Percentiles rank a stretch among this genome's conserved stretches.
phyloP scores from a whole-genome alignment of 2,797 vertebrate genomes.

The Alauda arvensis region DNA sequence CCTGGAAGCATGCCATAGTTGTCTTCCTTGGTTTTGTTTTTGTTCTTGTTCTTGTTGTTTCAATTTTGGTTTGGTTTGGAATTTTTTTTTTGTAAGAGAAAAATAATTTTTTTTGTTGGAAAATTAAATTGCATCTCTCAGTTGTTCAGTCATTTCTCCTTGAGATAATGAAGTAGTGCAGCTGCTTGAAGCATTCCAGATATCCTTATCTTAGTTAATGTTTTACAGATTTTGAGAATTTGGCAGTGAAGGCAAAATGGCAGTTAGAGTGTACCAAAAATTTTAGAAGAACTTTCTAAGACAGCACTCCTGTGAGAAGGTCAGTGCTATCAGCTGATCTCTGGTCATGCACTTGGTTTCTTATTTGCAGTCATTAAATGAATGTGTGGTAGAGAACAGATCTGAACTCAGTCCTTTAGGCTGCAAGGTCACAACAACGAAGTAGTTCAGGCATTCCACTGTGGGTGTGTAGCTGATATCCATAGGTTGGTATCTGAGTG shows the following conservation, averaged over 20 bases:
- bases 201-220: not conserved
- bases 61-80: not conserved
- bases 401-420: not conserved
- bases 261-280: not conserved
- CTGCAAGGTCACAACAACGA: not conserved
- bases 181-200: not conserved
- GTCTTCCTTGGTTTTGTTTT: not conserved
- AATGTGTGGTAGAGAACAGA: not conserved
- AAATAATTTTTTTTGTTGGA: not conserved
- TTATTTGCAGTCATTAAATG: not conserved
- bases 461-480: not conserved
- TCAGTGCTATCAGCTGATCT: not conserved
- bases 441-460: not conserved
- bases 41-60: not conserved
- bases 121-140: not conserved
- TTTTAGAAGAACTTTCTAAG: not conserved
- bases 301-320: not conserved
- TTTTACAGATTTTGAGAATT: not conserved
- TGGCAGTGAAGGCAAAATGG: not conserved
- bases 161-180: not conserved
- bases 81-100: not conserved
- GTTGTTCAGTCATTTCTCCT: not conserved
- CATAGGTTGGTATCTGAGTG: not conserved
- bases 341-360: not conserved
- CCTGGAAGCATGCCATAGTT: not conserved